Percentiles rank a stretch among this genome's conserved stretches.
Conservation (phyloP, 2,888 invertebrate genomes). For the Esperia sulphurella region DNA sequence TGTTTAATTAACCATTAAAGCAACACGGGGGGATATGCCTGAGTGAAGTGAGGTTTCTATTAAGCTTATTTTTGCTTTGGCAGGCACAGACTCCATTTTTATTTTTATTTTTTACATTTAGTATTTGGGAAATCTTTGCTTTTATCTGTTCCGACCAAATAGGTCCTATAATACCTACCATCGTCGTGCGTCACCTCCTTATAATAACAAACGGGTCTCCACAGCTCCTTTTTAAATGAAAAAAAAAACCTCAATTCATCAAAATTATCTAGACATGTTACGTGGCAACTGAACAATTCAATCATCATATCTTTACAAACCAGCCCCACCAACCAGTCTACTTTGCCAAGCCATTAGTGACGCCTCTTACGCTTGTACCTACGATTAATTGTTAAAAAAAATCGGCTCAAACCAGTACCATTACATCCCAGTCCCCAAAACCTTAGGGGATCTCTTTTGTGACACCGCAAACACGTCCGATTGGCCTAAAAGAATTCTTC, state of each 20-base stretch:
- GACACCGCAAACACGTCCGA: conserved; percentile 28
- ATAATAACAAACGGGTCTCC: too few species aligned
- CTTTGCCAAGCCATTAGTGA: conserved; percentile 2
- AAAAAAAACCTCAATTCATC: neutral
- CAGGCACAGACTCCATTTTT: too few species aligned
- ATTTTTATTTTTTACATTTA: too few species aligned
- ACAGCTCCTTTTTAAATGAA: neutral
- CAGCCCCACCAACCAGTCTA: neutral
- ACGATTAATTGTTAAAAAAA: conserved; percentile 3
- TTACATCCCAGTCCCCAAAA: conserved; percentile 16
- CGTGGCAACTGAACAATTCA: neutral
- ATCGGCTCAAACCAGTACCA: neutral
- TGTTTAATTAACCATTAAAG: too few species aligned
- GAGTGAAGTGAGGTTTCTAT: too few species aligned
- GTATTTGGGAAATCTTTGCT: too few species aligned
- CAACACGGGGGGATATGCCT: too few species aligned
- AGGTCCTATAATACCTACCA: too few species aligned
- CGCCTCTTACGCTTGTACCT: conserved; percentile 6
- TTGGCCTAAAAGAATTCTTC: conserved; percentile 41
- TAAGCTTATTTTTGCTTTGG: too few species aligned
- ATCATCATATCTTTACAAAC: neutral
- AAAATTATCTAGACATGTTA: neutral
- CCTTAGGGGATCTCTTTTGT: conserved; percentile 48
- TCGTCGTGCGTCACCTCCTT: too few species aligned
- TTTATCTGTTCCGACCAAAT: too few species aligned